Evolutionary conservation across 2,888 invertebrate genomes (phyloP).

Genomic region (Lordiphosa andalusiaca): DNA sequence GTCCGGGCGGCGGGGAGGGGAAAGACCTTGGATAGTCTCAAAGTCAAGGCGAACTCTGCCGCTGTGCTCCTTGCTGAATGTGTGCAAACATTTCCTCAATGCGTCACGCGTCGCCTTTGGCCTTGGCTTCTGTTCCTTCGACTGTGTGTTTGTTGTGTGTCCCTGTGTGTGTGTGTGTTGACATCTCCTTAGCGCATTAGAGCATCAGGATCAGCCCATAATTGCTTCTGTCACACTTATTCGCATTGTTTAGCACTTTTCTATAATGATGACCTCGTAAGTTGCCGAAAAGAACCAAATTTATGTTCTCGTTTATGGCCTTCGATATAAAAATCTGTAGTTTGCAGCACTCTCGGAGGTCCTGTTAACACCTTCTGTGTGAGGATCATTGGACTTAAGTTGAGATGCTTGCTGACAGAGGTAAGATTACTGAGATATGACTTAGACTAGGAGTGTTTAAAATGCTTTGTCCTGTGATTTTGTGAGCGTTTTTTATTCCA

Average conservation of each 20-base stretch:
- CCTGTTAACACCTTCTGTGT: constrained; percentile 52
- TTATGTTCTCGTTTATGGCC: constrained; percentile 32
- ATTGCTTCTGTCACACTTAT: constrained; percentile 73
- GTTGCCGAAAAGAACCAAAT: constrained; percentile 39
- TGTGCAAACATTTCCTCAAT: constrained; percentile 70
- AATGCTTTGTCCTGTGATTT: too few relatives aligned
- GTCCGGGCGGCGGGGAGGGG: constrained; percentile 29
- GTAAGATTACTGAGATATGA: too few relatives aligned
- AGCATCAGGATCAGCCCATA: constrained; percentile 46
- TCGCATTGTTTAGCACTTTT: constrained; percentile 52
- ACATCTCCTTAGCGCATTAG: constrained; percentile 54
- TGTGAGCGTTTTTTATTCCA: too few relatives aligned
- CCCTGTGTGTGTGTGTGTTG: constrained; percentile 47
- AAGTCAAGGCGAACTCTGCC: constrained; percentile 53
- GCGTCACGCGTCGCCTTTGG: constrained; percentile 58
- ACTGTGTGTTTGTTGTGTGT: constrained; percentile 39
- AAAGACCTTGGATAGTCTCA: constrained; percentile 53
- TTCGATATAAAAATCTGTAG: constrained; percentile 26
- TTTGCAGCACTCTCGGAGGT: constrained; percentile 20
- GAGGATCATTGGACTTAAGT: background rate
- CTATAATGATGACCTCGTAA: constrained; percentile 60
- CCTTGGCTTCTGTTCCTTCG: constrained; percentile 48
- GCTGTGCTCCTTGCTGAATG: constrained; percentile 55
- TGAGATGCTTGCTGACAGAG: too few relatives aligned
- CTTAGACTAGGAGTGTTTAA: too few relatives aligned